These are phyloP conservation scores for Eudasyphora cyanicolor DNA, from an alignment of 2,888 invertebrate species.

Conservation along the genomic window DNA sequence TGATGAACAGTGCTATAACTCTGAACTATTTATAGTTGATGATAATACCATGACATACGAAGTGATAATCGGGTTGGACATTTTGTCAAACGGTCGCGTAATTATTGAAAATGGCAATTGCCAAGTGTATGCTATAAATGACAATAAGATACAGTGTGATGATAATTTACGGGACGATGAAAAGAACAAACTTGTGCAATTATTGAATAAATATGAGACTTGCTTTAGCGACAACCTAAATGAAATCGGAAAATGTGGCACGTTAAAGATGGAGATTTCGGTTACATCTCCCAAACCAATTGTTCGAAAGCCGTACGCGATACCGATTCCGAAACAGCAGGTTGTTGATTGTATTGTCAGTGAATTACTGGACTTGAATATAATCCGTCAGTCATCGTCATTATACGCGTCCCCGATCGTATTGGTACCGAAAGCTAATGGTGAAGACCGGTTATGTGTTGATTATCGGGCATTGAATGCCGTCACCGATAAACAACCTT, in stretches of 20 bases:
- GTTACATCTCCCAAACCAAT: slow-evolving; percentile 41
- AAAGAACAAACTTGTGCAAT: not conserved
- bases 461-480: slow-evolving; percentile 61
- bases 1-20: slow-evolving; percentile 25
- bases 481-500: slow-evolving; percentile 56
- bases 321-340: slow-evolving; percentile 54
- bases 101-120: slow-evolving; percentile 54
- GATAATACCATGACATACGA: slow-evolving; percentile 40
- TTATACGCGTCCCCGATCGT: slow-evolving; percentile 50
- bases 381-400: slow-evolving; percentile 47
- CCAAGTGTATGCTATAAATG: slow-evolving; percentile 12
- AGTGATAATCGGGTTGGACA: slow-evolving; percentile 45
- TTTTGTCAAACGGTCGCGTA: slow-evolving; percentile 46
- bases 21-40: slow-evolving; percentile 38
- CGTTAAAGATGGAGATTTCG: slow-evolving; percentile 52
- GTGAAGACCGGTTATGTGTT: slow-evolving; percentile 72
- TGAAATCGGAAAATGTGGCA: slow-evolving; percentile 44
- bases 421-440: slow-evolving; percentile 68
- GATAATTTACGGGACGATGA: not conserved
- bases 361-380: slow-evolving; percentile 41
- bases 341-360: slow-evolving; percentile 32
- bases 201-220: slow-evolving; percentile 28
- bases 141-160: not conserved
- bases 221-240: slow-evolving; percentile 49
- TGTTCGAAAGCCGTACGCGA: slow-evolving; percentile 37